Evolutionary conservation across 2,888 invertebrate genomes (phyloP), one percentile per base, ranked within the genome.

Genomic region (Alentia gelatinosa): DNA sequence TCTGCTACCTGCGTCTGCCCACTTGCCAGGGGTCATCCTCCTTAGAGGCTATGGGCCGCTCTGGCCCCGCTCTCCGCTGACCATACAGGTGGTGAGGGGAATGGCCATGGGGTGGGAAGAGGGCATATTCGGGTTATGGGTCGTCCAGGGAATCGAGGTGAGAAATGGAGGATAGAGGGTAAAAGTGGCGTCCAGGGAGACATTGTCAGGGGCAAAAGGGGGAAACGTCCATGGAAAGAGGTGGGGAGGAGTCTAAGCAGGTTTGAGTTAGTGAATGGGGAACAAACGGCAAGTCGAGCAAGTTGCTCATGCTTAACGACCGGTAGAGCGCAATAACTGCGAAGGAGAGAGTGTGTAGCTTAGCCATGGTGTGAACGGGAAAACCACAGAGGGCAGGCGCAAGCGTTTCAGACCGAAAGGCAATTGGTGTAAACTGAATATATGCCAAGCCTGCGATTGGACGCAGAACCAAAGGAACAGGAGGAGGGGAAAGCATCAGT

Each of bases 81-180:
- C 68, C 74, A 74, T 33, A 33, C 26, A 1, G 30, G 74, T 15
- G 74, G 26, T 74, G 74, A 5, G 74, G 74, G 74, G 63, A 5
- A 5, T 5, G 5, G 63, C 15, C 5, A n/a, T 9, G n/a, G n/a
- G 63, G 63, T 5, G 63, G 74, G 74, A 15, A 15, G 30, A 74
- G 74, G 74, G 74, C 12, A 19, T 37, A 39, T 19, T 35, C 9
- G 39, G 79, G 35, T 79, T 37, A 26, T 33, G 37, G 79, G 79
- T 35, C 79, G 37, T 23, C 12, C 19, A 15, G 79, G 79, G 79
- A 79, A 19, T 79, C 12, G 79, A n/a, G 12, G 35, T 79, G 79
- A 79, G 79, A 39, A 79, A 79, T 79, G 26, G 79, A 79, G 37
- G 79, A 39, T 39, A 35, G 79, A 19, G 39, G 79, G 12, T 79